Evolutionary conservation across 2,797 vertebrate genomes (phyloP).

Genomic region (Xenops minutus): DNA sequence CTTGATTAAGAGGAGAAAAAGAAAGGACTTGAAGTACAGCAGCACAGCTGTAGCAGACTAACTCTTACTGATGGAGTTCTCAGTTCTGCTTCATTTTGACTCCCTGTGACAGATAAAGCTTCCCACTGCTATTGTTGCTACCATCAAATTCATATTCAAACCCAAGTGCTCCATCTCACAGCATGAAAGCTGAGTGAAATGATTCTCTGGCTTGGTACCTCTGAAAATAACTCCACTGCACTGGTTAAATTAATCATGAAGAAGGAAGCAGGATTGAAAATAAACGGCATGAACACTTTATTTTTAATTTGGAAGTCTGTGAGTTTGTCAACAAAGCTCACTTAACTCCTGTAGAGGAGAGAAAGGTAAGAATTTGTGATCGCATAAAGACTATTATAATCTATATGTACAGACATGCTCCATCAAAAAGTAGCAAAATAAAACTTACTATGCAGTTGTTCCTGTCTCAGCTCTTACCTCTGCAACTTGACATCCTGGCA

Average conservation of each 20-base stretch:
- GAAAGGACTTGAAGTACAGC: not conserved
- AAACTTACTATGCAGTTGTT: not conserved
- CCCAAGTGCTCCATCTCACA: slow-evolving; percentile 34
- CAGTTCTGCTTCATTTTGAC: slow-evolving; percentile 10
- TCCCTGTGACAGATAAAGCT: not conserved
- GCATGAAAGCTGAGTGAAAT: not conserved
- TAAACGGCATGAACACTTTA: not conserved
- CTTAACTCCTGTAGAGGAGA: not conserved
- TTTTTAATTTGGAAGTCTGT: not conserved
- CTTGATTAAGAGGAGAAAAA: not conserved
- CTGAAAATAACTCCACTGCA: not conserved
- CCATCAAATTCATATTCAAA: slow-evolving; percentile 40
- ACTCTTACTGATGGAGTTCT: not conserved
- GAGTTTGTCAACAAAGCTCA: not conserved
- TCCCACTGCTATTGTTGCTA: slow-evolving; percentile 4
- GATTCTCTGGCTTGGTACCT: not conserved
- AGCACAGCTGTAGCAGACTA: not conserved
- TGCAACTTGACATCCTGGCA: not conserved
- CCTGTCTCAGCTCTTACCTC: not conserved
- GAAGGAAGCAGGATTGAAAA: not conserved
- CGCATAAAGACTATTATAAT: not conserved
- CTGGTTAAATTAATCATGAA: not conserved
- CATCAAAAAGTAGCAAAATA: not conserved
- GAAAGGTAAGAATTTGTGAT: not conserved
- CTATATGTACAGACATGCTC: not conserved